phyloP scores from a whole-genome alignment of 2,113 vertebrate species.

The Aegotheles bennettii region DNA sequence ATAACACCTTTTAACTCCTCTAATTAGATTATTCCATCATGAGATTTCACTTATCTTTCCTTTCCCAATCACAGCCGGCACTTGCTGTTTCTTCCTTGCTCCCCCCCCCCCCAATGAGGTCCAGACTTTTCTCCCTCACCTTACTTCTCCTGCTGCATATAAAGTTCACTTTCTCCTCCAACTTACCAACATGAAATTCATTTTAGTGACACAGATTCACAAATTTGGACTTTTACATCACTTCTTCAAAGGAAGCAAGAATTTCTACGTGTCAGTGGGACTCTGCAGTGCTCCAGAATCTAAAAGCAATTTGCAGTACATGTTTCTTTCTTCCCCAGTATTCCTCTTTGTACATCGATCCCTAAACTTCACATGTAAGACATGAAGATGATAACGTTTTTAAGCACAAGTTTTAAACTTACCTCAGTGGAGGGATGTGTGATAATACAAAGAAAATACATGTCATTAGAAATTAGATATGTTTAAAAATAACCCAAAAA shows the following conservation, averaged over 20 bases:
- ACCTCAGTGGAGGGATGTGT: background rate
- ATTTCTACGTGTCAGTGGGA: background rate
- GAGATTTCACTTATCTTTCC: background rate
- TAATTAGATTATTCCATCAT: background rate
- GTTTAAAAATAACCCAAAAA: background rate
- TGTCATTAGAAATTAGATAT: background rate
- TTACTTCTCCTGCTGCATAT: background rate
- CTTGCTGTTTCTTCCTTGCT: background rate
- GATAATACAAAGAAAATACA: background rate
- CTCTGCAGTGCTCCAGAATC: background rate
- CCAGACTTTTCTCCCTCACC: background rate
- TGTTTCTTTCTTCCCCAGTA: background rate
- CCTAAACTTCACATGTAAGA: background rate
- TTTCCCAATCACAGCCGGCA: background rate
- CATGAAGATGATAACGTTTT: background rate
- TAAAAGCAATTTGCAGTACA: background rate
- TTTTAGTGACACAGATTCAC: background rate
- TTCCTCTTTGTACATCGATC: fast-evolving
- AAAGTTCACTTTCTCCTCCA: background rate
- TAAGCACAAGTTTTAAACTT: background rate
- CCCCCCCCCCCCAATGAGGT: background rate
- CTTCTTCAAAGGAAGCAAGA: background rate
- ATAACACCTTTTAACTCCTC: background rate
- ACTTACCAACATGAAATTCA: background rate
- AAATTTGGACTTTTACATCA: background rate